A percentile compares a stretch with the other conserved stretches of the same genome.
Conservation (phyloP, 2,113 vertebrate genomes). For the Psittacula cyanocephala region DNA sequence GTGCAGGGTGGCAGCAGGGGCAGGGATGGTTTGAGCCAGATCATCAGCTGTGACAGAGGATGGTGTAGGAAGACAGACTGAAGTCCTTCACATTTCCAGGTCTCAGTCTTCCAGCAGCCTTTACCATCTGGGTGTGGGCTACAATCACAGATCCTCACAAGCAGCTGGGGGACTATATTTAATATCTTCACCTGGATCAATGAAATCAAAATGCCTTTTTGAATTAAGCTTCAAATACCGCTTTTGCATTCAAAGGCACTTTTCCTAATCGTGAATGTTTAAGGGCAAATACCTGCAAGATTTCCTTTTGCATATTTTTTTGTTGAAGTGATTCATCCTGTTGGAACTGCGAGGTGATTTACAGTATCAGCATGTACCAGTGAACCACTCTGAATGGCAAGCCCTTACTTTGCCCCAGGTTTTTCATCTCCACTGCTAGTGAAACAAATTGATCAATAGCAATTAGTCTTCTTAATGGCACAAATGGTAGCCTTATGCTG, state of each 20-base stretch:
- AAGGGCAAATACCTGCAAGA: neutral
- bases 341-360: neutral
- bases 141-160: neutral
- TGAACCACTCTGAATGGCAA: neutral
- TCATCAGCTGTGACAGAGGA: neutral
- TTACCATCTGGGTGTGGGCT: neutral
- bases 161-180: neutral
- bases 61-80: fast-evolving
- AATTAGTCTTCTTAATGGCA: constrained; percentile 40
- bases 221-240: neutral
- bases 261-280: neutral
- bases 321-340: neutral
- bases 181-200: neutral
- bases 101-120: neutral
- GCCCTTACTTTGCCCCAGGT: neutral
- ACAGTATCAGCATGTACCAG: neutral
- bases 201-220: neutral
- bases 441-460: constrained; percentile 12
- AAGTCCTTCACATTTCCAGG: neutral
- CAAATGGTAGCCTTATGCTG: neutral
- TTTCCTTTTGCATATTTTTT: neutral
- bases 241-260: neutral
- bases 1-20: neutral
- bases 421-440: neutral
- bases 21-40: neutral